Base-by-base conservation (phyloP, 2,797 vertebrate species). In the Oophaga sylvatica region DNA sequence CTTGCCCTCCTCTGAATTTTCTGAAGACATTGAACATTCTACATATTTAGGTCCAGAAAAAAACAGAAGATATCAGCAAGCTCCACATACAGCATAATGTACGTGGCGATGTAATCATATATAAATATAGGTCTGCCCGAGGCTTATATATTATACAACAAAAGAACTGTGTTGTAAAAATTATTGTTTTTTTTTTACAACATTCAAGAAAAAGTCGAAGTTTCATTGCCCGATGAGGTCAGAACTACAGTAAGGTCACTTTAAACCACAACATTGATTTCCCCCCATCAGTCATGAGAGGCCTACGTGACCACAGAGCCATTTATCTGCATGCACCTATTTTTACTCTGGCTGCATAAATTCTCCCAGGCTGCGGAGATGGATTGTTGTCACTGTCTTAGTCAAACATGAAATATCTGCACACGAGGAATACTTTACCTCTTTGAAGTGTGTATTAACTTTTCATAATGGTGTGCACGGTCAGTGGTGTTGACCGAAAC, bases 361-460 rank as follows among this genome's bases (percentile, higher is more conserved):
- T 84, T 84, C 82, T 84, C 67, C 76, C 76, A 85, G 65, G 82
- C 82, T 88, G 87, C 60, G 29, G n/a, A 65, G 77, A 84, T 73
- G 77, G 73, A 84, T 88, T 88, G 81, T 88, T 88, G 87, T 80
- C 87, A 84, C 76, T 80, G 76, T 73, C 76, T 84, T 84, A 85
- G 76, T 71, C 78, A 88, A 88, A 84, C 82, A 88, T 65, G 57
- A 80, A 84, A 88, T 88, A 75, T 84, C 82, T 80, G 57, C 76
- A 80, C 56, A 63, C 22, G 22, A 84, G 56, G 70, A 35, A 80
- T 79, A 80, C 67, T 88, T 78, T 80, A 80, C 81, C 76, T 63
- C 87, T 88, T 88, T 80, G 75, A 88, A 84, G 81, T 73, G 65
- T 71, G 48, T 59, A 84, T 88, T 80, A 83, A 71, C 31, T 29